Conservation (phyloP, 2,113 vertebrate genomes). For the Sander vitreus region DNA sequence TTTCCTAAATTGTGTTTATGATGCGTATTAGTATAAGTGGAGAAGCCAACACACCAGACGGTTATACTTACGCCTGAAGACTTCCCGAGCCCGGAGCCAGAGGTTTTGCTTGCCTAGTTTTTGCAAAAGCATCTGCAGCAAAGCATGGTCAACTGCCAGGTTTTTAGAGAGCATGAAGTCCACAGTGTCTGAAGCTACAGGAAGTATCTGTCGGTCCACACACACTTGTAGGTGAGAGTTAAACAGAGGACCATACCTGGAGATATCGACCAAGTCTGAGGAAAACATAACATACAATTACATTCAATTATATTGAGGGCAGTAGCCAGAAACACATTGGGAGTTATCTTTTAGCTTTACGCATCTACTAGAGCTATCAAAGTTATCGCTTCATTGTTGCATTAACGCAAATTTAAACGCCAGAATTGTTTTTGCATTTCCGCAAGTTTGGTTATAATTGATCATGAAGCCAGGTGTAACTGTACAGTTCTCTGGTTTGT, state of each 20-base stretch:
- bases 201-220: constrained; percentile 87
- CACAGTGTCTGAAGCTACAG: constrained; percentile 86
- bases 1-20: not conserved
- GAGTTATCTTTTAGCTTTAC: not conserved
- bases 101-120: constrained; percentile 91
- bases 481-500: too few species aligned
- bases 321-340: not conserved
- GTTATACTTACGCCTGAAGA: constrained; percentile 91
- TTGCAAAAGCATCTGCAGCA: constrained; percentile 89
- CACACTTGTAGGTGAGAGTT: constrained; percentile 88
- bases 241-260: constrained; percentile 86
- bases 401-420: too few species aligned
- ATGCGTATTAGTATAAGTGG: fast-evolving
- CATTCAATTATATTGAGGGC: not conserved
- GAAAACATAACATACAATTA: not conserved
- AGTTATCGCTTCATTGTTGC: too few species aligned
- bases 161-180: constrained; percentile 91
- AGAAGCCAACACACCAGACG: not conserved
- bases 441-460: too few species aligned
- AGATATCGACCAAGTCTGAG: constrained; percentile 82
- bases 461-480: too few species aligned
- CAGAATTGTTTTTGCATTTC: too few species aligned
- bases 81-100: constrained; percentile 90
- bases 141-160: constrained; percentile 83
- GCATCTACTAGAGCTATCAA: too few species aligned